phyloP scores from a whole-genome alignment of 2,113 vertebrate genomes.

The Pao palembangensis region DNA sequence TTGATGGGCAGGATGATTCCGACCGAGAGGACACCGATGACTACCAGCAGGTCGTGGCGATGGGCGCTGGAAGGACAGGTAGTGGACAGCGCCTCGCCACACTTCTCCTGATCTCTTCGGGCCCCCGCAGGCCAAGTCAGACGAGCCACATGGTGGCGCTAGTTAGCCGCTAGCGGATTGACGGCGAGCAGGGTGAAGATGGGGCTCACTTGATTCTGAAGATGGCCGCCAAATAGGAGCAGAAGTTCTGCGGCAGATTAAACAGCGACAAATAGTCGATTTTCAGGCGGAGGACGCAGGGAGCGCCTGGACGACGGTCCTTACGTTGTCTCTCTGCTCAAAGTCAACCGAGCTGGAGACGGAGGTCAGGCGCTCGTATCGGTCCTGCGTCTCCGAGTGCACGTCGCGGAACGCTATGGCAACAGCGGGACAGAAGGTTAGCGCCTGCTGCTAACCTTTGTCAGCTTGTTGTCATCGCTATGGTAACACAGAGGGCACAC shows the following conservation, averaged over 20 bases:
- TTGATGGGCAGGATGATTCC: slow-evolving; percentile 95
- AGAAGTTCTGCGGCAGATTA: slow-evolving; percentile 82
- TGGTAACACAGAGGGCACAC: slow-evolving; percentile 1
- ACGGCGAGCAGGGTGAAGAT: neutral
- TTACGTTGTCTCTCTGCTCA: slow-evolving; percentile 95
- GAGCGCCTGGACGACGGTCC: slow-evolving; percentile 25
- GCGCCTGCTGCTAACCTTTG: neutral
- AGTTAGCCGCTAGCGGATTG: neutral
- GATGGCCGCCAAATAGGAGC: slow-evolving; percentile 97
- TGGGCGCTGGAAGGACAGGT: slow-evolving; percentile 97
- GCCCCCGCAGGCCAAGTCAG: slow-evolving; percentile 74
- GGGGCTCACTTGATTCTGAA: slow-evolving; percentile 98
- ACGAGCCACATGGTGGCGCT: neutral
- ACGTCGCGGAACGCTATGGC: slow-evolving; percentile 87
- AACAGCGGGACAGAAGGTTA: slow-evolving; percentile 19
- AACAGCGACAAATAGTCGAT: neutral
- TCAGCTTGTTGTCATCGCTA: neutral
- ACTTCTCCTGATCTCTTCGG: slow-evolving; percentile 96
- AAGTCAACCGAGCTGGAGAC: slow-evolving; percentile 97
- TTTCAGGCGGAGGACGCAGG: neutral
- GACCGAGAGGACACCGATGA: slow-evolving; percentile 88
- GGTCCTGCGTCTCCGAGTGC: slow-evolving; percentile 90
- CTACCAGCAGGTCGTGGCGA: slow-evolving; percentile 95
- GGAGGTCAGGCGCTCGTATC: slow-evolving; percentile 93
- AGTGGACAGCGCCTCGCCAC: slow-evolving; percentile 92